Conservation (phyloP, 2,113 vertebrate genomes). For the Grallaria varia region DNA sequence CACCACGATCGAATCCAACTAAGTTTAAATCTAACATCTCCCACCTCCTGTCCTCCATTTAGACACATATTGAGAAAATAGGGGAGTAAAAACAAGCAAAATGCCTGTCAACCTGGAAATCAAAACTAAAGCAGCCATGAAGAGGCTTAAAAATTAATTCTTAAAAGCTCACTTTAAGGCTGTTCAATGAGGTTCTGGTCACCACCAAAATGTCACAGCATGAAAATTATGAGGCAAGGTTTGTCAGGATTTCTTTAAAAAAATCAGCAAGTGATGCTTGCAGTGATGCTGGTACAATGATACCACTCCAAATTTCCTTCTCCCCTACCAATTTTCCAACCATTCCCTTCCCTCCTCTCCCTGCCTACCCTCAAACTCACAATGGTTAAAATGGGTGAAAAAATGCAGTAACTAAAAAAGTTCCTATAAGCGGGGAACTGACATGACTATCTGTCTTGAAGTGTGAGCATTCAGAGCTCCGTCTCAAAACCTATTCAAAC, state of each 20-base stretch:
- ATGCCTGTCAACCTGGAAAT: not conserved
- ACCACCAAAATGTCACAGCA: not conserved
- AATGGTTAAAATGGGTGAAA: not conserved
- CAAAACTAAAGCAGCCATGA: not conserved
- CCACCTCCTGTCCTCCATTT: not conserved
- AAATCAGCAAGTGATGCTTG: not conserved
- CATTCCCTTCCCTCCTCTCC: not conserved
- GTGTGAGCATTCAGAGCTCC: not conserved
- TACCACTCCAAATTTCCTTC: not conserved
- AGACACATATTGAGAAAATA: not conserved
- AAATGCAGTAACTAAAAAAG: conserved; percentile 16
- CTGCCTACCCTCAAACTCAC: not conserved
- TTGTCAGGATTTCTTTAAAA: not conserved
- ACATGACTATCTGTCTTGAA: conserved; percentile 42
- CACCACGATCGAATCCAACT: not conserved
- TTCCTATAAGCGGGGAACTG: conserved; percentile 33
- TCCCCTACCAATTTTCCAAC: not conserved
- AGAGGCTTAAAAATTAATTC: not conserved
- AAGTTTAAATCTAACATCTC: not conserved
- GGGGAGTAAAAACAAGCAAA: not conserved
- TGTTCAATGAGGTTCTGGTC: not conserved
- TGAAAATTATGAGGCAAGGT: not conserved
- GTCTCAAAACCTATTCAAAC: conserved; percentile 56
- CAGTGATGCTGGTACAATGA: not conserved
- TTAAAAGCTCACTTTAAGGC: not conserved